Evolutionary conservation across 2,797 vertebrate species (phyloP), one percentile per base, ranked within the genome.

Genomic region (Delichon dasypus): DNA sequence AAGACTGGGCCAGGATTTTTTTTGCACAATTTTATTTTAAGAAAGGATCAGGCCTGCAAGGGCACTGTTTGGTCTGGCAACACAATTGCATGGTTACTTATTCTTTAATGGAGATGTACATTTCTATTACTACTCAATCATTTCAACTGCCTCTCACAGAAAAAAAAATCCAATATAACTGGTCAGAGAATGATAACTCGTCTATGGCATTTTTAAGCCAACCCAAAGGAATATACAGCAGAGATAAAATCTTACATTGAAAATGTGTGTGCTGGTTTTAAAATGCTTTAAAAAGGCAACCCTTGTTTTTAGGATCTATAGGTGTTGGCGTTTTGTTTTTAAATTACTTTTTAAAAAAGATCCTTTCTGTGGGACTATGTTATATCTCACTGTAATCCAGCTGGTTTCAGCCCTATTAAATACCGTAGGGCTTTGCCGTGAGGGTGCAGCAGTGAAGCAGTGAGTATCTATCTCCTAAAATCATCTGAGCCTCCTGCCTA

Each of bases 71-170:
- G 57, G 11, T 76, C 83, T 90, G 85, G 58, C 68, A 85, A 23
- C 27, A 64, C 66, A 74, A 74, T 77, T 62, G 29, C 42, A 10
- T 16, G 12, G 51, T 58, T 88, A 55, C 73, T 91, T 95, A 81
- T 47, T 64, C 53, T 65, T 85, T 84, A 88, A 90, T 54, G 54
- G 38, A 85, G 82, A 82, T 65, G 53, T 79, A 85, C 40, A 60
- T 91, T 92, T 86, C 89, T 87, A 40, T 91, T 95, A 92, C 48
- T 50, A 45, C 53, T 86, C 65, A 67, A 65, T 74, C 88, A 84
- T n/a, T 88, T 94, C 48, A 83, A 18, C 45, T 30, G 53, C 45
- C 27, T 95, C 60, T 90, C 36, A 29, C 25, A 94, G 54, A 88
- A 93, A 38, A 38, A 38, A n/a, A 88, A 94, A 85, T 79, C 25